Conservation (phyloP, 2,888 invertebrate species). For the Apeira syringaria region DNA sequence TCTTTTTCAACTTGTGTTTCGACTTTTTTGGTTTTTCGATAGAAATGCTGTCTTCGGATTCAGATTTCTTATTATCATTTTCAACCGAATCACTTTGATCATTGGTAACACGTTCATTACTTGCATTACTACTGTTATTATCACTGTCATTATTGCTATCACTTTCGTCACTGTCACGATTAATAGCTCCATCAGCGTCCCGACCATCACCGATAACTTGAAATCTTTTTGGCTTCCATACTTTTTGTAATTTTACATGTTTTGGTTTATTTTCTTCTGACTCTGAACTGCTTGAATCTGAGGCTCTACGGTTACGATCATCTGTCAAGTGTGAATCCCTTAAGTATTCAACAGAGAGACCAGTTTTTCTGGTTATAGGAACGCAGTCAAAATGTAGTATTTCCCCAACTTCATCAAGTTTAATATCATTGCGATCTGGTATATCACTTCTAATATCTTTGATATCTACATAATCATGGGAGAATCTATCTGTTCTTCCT, state of each 20-base stretch:
- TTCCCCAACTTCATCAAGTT: background rate
- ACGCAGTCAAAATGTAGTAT: background rate
- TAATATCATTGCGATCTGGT: background rate
- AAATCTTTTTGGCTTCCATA: slow-evolving; percentile 1
- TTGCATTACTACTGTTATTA: background rate
- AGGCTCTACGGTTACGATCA: background rate
- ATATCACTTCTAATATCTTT: slow-evolving; percentile 16
- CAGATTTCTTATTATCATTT: background rate
- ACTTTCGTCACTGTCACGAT: background rate
- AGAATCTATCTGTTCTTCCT: slow-evolving; percentile 2
- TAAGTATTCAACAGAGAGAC: background rate
- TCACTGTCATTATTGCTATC: background rate
- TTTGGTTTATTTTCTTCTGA: background rate
- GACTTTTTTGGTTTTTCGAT: background rate
- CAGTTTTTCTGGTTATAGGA: background rate
- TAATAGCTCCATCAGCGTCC: background rate
- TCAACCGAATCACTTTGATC: background rate
- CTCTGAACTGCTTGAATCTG: background rate
- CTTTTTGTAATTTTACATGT: background rate
- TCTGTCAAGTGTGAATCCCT: background rate
- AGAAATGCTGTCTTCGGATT: background rate
- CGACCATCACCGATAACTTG: slow-evolving; percentile 1
- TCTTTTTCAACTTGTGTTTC: slow-evolving; percentile 2
- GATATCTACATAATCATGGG: slow-evolving; percentile 33
- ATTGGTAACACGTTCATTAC: too few species aligned